Conservation (phyloP, 2,888 invertebrate species). For the Philonicus albiceps region DNA sequence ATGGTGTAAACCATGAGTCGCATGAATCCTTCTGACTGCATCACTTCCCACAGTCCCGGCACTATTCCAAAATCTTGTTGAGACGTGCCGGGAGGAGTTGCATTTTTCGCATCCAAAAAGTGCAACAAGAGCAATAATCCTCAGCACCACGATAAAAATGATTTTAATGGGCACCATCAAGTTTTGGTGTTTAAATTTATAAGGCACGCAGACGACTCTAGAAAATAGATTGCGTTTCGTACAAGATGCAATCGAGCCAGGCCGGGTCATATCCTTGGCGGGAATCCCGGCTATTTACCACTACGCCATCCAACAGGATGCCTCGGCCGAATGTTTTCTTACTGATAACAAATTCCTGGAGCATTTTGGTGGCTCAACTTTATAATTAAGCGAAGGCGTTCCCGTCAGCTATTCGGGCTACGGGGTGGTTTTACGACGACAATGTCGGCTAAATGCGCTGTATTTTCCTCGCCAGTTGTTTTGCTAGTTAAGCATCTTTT, state of each 20-base stretch:
- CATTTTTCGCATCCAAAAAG: not conserved
- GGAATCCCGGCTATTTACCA: too few species aligned
- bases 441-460: not conserved
- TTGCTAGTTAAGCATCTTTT: not conserved
- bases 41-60: not conserved
- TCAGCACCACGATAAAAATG: not conserved
- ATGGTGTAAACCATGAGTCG: not conserved
- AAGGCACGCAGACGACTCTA: not conserved
- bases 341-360: slow-evolving; percentile 31
- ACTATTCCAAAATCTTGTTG: not conserved
- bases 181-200: slow-evolving; percentile 22
- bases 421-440: not conserved
- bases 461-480: not conserved
- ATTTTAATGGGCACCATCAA: slow-evolving; percentile 24
- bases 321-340: not conserved
- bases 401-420: not conserved
- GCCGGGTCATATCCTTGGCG: not conserved
- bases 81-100: not conserved
- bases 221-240: not conserved
- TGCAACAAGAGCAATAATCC: slow-evolving; percentile 25
- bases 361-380: slow-evolving; percentile 13
- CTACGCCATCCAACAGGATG: not conserved
- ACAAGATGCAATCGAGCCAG: not conserved
- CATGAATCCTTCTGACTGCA: not conserved
- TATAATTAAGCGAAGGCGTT: slow-evolving; percentile 17